Conservation (phyloP, 1,140 invertebrate species). For the Capitella teleta region DNA sequence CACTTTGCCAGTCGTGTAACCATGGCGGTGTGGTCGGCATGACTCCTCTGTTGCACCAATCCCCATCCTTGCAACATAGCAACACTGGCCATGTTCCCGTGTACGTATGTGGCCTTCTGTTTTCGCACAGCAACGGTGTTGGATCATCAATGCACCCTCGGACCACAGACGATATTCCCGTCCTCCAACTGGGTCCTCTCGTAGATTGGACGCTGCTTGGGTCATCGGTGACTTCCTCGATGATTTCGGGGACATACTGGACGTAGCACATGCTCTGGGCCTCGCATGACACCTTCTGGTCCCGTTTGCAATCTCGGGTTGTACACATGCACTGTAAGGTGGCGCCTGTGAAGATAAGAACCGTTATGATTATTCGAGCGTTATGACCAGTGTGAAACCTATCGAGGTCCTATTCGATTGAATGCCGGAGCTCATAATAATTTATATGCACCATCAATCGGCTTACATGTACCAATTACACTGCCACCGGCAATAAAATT, state of each 20-base stretch:
- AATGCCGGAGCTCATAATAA: no score
- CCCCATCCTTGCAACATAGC: slow-evolving; percentile 23
- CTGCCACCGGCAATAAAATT: no score
- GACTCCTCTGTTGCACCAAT: slow-evolving; percentile 26
- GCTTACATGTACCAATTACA: no score
- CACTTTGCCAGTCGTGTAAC: no score
- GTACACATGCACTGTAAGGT: slow-evolving; percentile 3
- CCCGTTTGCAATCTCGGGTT: background rate
- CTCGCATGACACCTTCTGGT: background rate
- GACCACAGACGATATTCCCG: background rate
- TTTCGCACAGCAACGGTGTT: slow-evolving; percentile 23
- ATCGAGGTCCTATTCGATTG: no score
- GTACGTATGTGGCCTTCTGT: slow-evolving; percentile 18
- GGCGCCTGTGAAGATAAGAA: no score
- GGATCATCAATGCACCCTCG: slow-evolving; percentile 1
- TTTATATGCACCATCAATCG: no score
- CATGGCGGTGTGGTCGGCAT: slow-evolving; percentile 5
- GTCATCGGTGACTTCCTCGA: no score
- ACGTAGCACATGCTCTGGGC: slow-evolving; percentile 1
- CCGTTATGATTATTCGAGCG: no score
- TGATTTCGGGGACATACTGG: background rate
- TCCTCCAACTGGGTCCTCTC: no score
- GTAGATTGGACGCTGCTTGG: no score
- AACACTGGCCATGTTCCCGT: slow-evolving; percentile 20
- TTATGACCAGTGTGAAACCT: no score